phyloP scores from a whole-genome alignment of 1,140 invertebrate species.

The Medauroidea extradentata region DNA sequence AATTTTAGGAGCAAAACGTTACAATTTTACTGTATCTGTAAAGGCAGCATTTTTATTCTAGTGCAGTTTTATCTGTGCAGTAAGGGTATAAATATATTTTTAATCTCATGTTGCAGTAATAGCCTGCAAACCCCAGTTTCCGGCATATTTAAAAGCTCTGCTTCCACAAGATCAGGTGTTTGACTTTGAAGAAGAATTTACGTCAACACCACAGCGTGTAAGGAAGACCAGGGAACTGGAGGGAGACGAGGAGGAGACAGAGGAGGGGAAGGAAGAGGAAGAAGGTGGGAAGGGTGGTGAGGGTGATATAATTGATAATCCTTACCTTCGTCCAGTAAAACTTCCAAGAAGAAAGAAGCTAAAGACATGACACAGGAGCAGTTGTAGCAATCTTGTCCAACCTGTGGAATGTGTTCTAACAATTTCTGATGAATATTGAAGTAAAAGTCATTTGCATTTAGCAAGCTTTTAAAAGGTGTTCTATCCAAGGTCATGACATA shows the following conservation, averaged over 20 bases:
- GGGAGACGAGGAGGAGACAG: constrained; percentile 33
- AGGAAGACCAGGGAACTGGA: constrained; percentile 30
- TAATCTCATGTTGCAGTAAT: constrained; percentile 69
- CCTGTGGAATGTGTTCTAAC: no score
- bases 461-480: no score
- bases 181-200: constrained; percentile 82
- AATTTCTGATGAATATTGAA: no score
- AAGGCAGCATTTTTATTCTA: no score
- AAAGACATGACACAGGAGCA: background rate
- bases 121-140: constrained; percentile 74
- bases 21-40: no score
- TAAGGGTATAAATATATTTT: no score
- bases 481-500: no score
- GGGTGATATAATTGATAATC: constrained; percentile 75
- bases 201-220: constrained; percentile 3
- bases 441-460: no score
- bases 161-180: constrained; percentile 93
- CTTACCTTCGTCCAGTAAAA: constrained; percentile 77
- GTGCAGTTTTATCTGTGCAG: no score
- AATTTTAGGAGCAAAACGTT: no score
- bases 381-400: no score
- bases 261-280: constrained; percentile 43
- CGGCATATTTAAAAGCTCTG: constrained; percentile 80
- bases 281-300: constrained; percentile 45
- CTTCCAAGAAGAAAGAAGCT: constrained; percentile 48